phyloP scores from a whole-genome alignment of 2,797 vertebrate species.

The Bovichtus diacanthus region DNA sequence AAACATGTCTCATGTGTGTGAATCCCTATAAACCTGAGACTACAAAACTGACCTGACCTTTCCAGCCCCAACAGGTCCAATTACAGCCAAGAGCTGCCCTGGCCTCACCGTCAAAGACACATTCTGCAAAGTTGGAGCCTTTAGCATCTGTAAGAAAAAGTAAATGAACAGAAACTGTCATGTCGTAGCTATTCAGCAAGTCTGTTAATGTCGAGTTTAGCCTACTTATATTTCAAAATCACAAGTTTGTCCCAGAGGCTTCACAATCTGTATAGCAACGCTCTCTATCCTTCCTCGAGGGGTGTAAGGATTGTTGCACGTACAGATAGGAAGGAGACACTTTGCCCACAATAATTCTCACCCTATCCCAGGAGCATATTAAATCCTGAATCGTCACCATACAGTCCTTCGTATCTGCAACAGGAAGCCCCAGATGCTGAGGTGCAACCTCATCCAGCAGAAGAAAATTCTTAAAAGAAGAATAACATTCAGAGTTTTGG shows the following conservation, averaged over 20 bases:
- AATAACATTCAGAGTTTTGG: slow-evolving; percentile 16
- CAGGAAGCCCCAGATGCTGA: slow-evolving; percentile 62
- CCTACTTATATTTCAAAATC: slow-evolving; percentile 3
- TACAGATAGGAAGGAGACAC: not conserved
- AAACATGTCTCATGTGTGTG: not conserved
- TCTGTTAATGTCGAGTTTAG: not conserved
- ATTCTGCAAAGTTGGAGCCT: slow-evolving; percentile 89
- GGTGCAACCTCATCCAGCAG: slow-evolving; percentile 90
- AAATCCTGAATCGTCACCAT: slow-evolving; percentile 89
- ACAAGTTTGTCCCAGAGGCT: not conserved
- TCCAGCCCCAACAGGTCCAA: slow-evolving; percentile 95
- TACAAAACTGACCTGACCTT: slow-evolving; percentile 76
- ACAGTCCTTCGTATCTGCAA: slow-evolving; percentile 79
- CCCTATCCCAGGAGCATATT: slow-evolving; percentile 93
- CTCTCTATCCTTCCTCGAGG: not conserved
- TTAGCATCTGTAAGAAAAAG: slow-evolving; percentile 76
- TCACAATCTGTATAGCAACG: slow-evolving; percentile 1
- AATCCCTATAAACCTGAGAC: slow-evolving; percentile 16
- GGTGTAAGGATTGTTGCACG: slow-evolving; percentile 1
- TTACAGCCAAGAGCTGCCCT: slow-evolving; percentile 91
- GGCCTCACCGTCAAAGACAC: slow-evolving; percentile 89
- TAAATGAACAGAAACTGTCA: not conserved
- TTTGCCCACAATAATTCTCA: slow-evolving; percentile 64
- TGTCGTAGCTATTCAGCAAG: not conserved
- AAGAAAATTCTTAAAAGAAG: slow-evolving; percentile 88